A percentile compares a stretch with the other conserved stretches of the same genome.
Evolutionary conservation across 2,797 vertebrate species (phyloP).

Genomic region (Loris lydekkerianus): DNA sequence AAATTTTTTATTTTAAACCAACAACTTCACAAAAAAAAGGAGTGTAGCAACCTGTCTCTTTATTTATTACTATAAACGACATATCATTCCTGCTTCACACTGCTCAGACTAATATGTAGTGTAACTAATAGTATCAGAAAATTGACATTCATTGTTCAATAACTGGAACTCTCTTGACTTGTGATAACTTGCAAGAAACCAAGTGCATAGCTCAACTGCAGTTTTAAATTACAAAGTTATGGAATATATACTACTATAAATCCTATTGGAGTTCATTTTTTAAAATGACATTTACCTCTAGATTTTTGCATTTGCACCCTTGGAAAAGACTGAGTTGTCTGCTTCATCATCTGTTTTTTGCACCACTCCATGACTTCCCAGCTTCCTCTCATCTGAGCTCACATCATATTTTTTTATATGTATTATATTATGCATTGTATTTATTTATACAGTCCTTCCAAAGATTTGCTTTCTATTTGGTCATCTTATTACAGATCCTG

Average conservation of each 20-base stretch:
- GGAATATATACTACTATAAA: neutral
- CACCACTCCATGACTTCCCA: neutral
- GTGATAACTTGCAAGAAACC: neutral
- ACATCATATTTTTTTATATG: neutral
- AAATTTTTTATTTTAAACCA: constrained; percentile 23
- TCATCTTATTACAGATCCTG: neutral
- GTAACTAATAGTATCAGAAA: neutral
- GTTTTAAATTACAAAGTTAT: neutral
- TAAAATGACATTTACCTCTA: neutral
- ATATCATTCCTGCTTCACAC: neutral
- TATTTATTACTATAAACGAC: neutral
- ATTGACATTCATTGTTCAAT: neutral
- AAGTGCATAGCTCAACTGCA: neutral
- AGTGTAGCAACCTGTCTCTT: neutral
- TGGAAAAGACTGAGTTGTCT: neutral
- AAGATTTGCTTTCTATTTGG: neutral
- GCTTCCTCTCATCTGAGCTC: neutral
- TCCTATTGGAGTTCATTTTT: neutral
- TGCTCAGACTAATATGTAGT: neutral
- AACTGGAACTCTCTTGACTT: neutral
- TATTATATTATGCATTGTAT: neutral
- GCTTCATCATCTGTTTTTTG: neutral
- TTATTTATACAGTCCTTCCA: neutral
- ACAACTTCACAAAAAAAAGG: neutral
- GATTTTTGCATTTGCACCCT: neutral